Evolutionary conservation across 1,140 invertebrate species (phyloP).

Genomic region (Phortica variegata): DNA sequence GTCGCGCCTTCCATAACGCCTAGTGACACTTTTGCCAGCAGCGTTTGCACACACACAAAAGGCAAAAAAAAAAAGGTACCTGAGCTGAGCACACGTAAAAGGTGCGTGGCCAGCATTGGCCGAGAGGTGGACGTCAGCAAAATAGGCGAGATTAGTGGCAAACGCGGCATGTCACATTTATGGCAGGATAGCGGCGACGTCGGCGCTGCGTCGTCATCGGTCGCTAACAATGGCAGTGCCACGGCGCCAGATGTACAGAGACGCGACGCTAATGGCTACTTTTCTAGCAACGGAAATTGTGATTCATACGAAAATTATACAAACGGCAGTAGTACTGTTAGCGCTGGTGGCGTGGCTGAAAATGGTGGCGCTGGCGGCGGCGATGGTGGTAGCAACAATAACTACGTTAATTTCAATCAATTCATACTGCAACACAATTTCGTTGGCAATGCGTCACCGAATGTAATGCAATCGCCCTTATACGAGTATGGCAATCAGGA

Average conservation of each 20-base stretch:
- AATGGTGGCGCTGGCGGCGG: neutral
- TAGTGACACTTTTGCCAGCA: too few species aligned
- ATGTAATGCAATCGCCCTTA: neutral
- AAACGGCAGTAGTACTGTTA: neutral
- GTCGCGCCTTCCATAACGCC: too few species aligned
- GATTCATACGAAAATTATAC: too few species aligned
- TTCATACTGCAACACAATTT: slow-evolving; percentile 54
- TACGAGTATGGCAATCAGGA: slow-evolving; percentile 2
- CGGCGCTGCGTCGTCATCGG: too few species aligned
- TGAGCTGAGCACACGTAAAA: too few species aligned
- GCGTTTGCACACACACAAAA: too few species aligned
- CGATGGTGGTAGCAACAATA: slow-evolving; percentile 31
- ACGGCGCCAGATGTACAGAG: slow-evolving; percentile 6
- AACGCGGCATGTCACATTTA: slow-evolving; percentile 17
- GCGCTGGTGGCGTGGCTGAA: neutral
- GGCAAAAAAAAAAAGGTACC: too few species aligned
- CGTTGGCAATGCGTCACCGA: slow-evolving; percentile 4
- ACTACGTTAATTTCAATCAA: slow-evolving; percentile 55
- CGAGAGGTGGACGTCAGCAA: slow-evolving; percentile 5
- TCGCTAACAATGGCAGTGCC: slow-evolving; percentile 30
- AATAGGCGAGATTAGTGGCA: too few species aligned
- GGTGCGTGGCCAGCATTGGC: neutral
- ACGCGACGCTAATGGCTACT: slow-evolving; percentile 5
- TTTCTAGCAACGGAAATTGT: slow-evolving; percentile 4
- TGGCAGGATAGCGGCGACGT: slow-evolving; percentile 44